Base-by-base conservation (phyloP, 2,888 invertebrate genomes). In the Thymelicus sylvestris region DNA sequence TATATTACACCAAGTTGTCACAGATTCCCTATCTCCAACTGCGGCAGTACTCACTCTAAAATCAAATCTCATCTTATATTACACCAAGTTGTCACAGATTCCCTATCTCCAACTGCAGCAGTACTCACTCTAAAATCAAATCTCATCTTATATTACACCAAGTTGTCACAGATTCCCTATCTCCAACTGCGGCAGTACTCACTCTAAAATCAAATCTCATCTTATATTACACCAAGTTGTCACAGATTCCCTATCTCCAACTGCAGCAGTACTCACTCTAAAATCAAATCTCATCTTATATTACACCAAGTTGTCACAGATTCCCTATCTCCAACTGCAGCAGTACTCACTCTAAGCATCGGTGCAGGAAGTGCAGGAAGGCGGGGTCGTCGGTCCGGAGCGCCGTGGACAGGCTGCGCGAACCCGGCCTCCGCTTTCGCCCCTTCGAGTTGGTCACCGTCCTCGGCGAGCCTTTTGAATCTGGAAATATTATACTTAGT, bases 401-500 rank as follows among this genome's bases (percentile, higher is more conserved):
- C 47, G 97, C 97, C 82, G 96, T 95, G 19, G 97, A 95, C 69
- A 99, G 94, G 72, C 96, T 96, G 82, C 97, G 97, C 74, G 98
- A 97, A 50, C 96, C 97, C 0, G 98, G 98, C 81, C 97, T 95
- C 66, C 99, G 95, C 91, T 98, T 98, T 80, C 98, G 96, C 0
- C 98, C 98, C 89, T 98, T 98, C 75, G 98, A 98, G 89, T 99
- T 99, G 55, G 98, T 98, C 80, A 98, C 96, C 84, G 97, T 97
- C 74, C 98, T 96, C 4, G 98, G 98, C 78, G 96, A 96, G 77
- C 98, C 98, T 87, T 98, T 97, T 50, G 98, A 98, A 91, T 97
- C 97, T 97, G 90, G 13, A 13, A 62, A 59, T 47, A 3, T 5
- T 31, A 31, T 19, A 19, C 19, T 19, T 1, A 3, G 31, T 31